Percentiles rank a stretch among this genome's conserved stretches.
phyloP scores from a whole-genome alignment of 2,113 vertebrate genomes.

The Euleptes europaea region DNA sequence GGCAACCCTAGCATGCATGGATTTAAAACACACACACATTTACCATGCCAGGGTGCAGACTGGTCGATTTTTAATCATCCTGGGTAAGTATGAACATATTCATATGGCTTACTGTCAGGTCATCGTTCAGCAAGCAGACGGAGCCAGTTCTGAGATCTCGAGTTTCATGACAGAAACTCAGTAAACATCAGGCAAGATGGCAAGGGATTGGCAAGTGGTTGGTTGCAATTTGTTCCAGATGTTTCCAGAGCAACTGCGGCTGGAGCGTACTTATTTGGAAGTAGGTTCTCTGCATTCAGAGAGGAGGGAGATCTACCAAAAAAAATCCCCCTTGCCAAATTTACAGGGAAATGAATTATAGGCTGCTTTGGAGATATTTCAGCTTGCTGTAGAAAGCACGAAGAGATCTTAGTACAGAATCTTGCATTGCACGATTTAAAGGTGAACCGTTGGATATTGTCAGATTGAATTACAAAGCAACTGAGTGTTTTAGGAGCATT shows the following conservation, averaged over 20 bases:
- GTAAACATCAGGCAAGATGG: neutral
- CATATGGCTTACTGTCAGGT: neutral
- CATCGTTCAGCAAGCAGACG: neutral
- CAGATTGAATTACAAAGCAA: too few species aligned
- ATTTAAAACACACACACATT: neutral
- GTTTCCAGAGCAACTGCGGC: neutral
- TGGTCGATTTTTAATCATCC: neutral
- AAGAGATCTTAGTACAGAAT: neutral
- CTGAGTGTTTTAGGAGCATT: too few species aligned
- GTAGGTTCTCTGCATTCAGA: neutral
- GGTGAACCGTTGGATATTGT: too few species aligned
- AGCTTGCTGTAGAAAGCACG: neutral
- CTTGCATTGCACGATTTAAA: neutral
- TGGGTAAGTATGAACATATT: neutral
- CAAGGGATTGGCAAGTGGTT: neutral
- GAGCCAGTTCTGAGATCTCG: neutral
- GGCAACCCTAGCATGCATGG: too few species aligned
- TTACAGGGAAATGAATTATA: neutral
- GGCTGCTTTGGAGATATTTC: neutral
- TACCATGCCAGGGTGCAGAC: too few species aligned
- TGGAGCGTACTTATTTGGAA: neutral
- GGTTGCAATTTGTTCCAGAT: neutral
- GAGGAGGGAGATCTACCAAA: neutral
- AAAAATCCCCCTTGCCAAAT: neutral
- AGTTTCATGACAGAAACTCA: neutral